Percentiles rank a stretch among this genome's conserved stretches.
phyloP scores from a whole-genome alignment of 2,113 vertebrate species.

The Falcunculus frontatus region DNA sequence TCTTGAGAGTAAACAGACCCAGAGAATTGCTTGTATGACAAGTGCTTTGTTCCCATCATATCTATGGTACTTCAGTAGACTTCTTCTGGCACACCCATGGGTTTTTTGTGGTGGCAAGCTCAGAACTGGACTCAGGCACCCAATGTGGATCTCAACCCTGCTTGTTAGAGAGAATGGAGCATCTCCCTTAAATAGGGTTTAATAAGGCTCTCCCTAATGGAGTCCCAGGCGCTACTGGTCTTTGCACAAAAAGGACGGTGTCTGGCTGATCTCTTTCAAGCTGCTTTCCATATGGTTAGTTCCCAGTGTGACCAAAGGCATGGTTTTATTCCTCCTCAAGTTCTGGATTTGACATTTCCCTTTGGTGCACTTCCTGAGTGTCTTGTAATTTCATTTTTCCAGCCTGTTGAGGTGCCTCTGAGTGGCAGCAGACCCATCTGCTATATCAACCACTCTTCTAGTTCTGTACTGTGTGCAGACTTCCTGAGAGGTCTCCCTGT shows the following conservation, averaged over 20 bases:
- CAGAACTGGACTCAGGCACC: neutral
- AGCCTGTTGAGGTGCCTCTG: neutral
- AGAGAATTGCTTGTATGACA: neutral
- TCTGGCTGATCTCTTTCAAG: neutral
- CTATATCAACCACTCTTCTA: neutral
- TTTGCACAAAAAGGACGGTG: neutral
- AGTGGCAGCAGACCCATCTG: neutral
- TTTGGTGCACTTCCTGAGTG: neutral
- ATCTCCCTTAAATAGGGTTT: neutral
- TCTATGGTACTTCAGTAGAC: neutral
- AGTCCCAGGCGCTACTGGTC: neutral
- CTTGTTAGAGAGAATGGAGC: neutral
- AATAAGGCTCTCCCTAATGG: neutral
- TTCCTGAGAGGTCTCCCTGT: neutral
- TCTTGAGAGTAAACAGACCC: neutral
- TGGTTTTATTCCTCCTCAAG: neutral
- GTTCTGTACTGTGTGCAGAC: neutral
- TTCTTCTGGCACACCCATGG: neutral
- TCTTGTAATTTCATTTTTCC: neutral
- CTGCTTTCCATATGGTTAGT: neutral
- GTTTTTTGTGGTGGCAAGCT: neutral
- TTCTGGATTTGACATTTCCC: neutral
- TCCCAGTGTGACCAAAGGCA: neutral
- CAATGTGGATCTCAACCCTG: neutral
- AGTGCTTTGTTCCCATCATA: neutral